phyloP scores from a whole-genome alignment of 1,140 invertebrate species.

The Cyrtorhinus lividipennis region DNA sequence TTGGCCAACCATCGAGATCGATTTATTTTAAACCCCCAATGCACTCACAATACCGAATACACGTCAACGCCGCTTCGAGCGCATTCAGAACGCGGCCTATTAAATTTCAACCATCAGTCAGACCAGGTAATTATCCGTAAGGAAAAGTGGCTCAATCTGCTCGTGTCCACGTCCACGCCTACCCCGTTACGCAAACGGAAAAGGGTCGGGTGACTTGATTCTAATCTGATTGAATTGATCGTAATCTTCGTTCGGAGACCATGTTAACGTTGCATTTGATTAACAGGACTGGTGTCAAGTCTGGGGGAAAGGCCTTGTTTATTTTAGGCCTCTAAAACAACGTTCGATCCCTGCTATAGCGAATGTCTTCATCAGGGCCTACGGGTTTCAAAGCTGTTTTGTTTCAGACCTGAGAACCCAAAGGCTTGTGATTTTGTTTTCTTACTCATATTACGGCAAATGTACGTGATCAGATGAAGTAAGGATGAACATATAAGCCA shows the following conservation, averaged over 20 bases:
- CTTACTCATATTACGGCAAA: no score
- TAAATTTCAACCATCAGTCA: no score
- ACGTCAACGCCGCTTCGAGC: no score
- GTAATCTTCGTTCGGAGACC: neutral
- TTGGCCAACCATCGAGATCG: no score
- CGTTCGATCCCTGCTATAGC: neutral
- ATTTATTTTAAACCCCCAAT: no score
- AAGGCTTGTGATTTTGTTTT: no score
- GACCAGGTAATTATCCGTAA: no score
- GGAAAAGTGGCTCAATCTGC: no score
- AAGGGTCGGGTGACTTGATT: neutral
- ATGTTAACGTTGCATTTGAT: neutral
- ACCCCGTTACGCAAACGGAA: neutral
- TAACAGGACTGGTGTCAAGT: neutral
- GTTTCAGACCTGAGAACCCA: conserved; percentile 11
- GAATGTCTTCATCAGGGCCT: conserved; percentile 6
- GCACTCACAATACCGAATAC: no score
- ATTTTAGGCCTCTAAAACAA: neutral
- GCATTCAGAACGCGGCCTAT: no score
- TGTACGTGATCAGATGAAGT: no score
- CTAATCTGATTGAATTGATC: neutral
- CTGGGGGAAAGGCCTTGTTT: neutral
- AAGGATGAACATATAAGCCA: no score
- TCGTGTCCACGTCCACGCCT: neutral
- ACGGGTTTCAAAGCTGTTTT: neutral